phyloP scores from a whole-genome alignment of 35 echinoderm and acorn worm genomes.

The Holothuria glaberrima region DNA sequence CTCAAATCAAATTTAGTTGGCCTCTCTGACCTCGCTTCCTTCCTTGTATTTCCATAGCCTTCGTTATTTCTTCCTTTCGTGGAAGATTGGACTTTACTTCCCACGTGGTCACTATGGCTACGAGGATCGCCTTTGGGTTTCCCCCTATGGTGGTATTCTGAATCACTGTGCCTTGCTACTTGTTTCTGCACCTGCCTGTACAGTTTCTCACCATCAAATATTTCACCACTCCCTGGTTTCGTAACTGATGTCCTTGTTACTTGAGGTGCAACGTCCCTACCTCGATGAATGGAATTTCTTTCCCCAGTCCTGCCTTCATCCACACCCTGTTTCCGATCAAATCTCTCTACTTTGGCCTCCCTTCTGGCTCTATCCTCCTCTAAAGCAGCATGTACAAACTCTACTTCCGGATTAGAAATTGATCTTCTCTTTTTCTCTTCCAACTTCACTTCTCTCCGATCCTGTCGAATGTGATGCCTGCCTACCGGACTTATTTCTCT shows the following conservation, averaged over 20 bases:
- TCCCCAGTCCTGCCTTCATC: neutral
- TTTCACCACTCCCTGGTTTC: neutral
- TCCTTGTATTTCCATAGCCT: neutral
- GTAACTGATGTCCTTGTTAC: neutral
- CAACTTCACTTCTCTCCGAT: neutral
- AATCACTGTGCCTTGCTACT: neutral
- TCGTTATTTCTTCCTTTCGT: constrained; percentile 27
- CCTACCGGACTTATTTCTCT: constrained; percentile 20
- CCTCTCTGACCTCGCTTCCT: constrained; percentile 39
- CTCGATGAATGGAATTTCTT: neutral
- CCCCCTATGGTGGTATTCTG: constrained; percentile 24
- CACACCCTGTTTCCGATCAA: neutral
- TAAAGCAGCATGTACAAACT: constrained; percentile 14
- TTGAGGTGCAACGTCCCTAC: too few relatives aligned
- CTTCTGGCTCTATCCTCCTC: neutral
- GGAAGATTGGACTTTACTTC: neutral
- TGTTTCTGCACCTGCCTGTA: constrained; percentile 18
- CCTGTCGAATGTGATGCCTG: neutral
- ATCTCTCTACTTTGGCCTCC: neutral
- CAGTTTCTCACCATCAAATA: constrained; percentile 18
- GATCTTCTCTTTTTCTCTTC: neutral
- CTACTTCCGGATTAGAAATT: constrained; percentile 3
- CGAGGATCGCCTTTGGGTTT: constrained; percentile 28
- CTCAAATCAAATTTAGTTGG: constrained; percentile 26
- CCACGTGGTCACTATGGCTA: constrained; percentile 37